phyloP scores from a whole-genome alignment of 92 coral and sea anemone genomes.

The Porites divaricata region DNA sequence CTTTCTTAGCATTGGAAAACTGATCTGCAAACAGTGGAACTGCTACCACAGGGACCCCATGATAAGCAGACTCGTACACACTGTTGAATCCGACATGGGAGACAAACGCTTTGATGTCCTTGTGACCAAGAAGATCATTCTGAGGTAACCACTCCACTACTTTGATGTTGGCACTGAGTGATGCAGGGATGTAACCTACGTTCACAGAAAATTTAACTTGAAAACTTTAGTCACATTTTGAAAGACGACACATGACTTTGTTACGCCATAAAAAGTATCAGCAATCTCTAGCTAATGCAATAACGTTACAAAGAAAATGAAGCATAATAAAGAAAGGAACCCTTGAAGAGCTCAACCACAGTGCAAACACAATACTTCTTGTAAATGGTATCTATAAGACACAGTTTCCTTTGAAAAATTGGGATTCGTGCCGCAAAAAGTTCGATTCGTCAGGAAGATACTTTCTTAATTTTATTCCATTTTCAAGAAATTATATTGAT shows the following conservation, averaged over 20 bases:
- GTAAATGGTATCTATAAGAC: no score
- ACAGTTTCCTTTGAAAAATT: no score
- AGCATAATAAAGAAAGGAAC: no score
- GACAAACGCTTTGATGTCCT: constrained; percentile 49
- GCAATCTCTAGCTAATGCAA: background rate
- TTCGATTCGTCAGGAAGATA: no score
- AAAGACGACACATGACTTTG: background rate
- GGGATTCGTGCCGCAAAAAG: no score
- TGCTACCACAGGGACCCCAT: constrained; percentile 43
- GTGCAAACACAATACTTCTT: no score
- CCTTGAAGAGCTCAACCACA: no score
- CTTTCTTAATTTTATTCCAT: no score
- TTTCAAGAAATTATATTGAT: no score
- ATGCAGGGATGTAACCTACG: background rate
- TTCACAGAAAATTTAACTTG: background rate
- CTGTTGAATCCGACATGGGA: constrained; percentile 60
- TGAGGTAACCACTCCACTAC: constrained; percentile 49
- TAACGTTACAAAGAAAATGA: no score
- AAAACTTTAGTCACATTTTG: background rate
- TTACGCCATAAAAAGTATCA: no score
- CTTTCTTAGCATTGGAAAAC: constrained; percentile 19
- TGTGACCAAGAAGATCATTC: constrained; percentile 50
- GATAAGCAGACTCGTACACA: constrained; percentile 33
- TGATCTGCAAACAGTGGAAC: constrained; percentile 31
- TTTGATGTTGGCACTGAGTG: constrained; percentile 24